Evolutionary conservation across 2,797 vertebrate genomes (phyloP), one percentile per base, ranked within the genome.

Genomic region (Coregonus ussuriensis): DNA sequence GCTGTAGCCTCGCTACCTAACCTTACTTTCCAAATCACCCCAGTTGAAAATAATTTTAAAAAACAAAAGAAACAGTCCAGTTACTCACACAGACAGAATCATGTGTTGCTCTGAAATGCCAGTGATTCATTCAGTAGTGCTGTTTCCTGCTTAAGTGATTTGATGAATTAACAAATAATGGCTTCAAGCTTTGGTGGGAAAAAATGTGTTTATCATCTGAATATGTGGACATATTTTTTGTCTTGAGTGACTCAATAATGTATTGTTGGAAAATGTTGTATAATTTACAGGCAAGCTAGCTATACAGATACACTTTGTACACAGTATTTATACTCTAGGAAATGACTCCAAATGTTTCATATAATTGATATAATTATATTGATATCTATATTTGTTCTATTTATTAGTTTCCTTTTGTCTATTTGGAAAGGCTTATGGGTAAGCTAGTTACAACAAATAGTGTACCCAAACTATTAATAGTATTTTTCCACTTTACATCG

Each of bases 101-200:
- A 81, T 81, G 84, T 85, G 79, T 77, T 88, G 86, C 86, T 81
- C 53, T 79, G 76, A 90, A 87, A 87, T 81, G 77, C 53, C 73
- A 68, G 21, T 88, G 89, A 93, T 93, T 93, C 90, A 87, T 92
- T 88, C 85, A 83, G 88, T 89, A 88, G 91, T 89, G 85, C 86
- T 86, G 88, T 90, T 91, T 93, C 41, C 41, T 47, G 41, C 35
- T 37, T 37, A 35, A 35, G 86, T 90, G 89, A 93, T 91, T 90
- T 88, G 87, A 91, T 84, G 81, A 90, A 88, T 91, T 87, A 90
- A 93, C 88, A 93, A 89, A 80, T 93, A 92, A 93, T 91, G 80
- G 84, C 86, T 87, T 86, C 91, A 92, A 91, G 89, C 83, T 93
- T 90, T 76, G 52, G 72, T 69, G 35, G 9, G 63, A 51, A 81